Conservation (phyloP, 1,140 invertebrate genomes). For the Anagrus nilaparvatae region DNA sequence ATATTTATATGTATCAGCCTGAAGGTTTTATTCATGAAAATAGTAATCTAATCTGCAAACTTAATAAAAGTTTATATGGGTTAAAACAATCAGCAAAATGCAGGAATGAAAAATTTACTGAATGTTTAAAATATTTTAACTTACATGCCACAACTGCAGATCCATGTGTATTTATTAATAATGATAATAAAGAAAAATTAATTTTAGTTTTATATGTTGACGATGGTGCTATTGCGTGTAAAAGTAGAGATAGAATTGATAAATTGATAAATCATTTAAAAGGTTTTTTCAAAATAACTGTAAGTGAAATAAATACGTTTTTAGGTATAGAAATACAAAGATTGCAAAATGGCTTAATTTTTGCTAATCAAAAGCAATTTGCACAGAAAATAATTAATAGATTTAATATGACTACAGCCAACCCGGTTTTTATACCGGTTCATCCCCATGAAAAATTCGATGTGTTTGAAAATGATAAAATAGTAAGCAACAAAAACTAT, state of each 20-base stretch:
- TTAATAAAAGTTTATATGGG: slow-evolving; percentile 35
- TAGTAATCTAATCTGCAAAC: slow-evolving; percentile 17
- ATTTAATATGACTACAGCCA: slow-evolving; percentile 21
- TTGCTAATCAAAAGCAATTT: slow-evolving; percentile 24
- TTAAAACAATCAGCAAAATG: slow-evolving; percentile 26
- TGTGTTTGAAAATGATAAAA: slow-evolving; percentile 18
- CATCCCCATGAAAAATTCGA: neutral
- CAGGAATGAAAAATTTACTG: slow-evolving; percentile 26
- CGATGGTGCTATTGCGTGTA: slow-evolving; percentile 12
- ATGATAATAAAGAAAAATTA: slow-evolving; percentile 8
- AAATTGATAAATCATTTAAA: slow-evolving; percentile 1
- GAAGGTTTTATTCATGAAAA: slow-evolving; percentile 1
- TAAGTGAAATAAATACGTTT: slow-evolving; percentile 5
- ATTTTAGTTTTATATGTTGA: slow-evolving; percentile 11
- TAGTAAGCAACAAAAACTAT: slow-evolving; percentile 20
- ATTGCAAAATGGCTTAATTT: slow-evolving; percentile 22
- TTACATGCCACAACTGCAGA: slow-evolving; percentile 13
- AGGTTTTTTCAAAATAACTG: slow-evolving; percentile 10
- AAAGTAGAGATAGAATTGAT: neutral
- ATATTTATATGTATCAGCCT: slow-evolving; percentile 8
- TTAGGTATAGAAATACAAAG: slow-evolving; percentile 23
- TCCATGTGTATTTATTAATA: slow-evolving; percentile 14
- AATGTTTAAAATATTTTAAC: slow-evolving; percentile 7
- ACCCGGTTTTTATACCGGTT: slow-evolving; percentile 7
- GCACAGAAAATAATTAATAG: slow-evolving; percentile 20